These are phyloP conservation scores for Diadumene lineata DNA, from an alignment of 92 coral and sea anemone genomes.

Conservation along the genomic window DNA sequence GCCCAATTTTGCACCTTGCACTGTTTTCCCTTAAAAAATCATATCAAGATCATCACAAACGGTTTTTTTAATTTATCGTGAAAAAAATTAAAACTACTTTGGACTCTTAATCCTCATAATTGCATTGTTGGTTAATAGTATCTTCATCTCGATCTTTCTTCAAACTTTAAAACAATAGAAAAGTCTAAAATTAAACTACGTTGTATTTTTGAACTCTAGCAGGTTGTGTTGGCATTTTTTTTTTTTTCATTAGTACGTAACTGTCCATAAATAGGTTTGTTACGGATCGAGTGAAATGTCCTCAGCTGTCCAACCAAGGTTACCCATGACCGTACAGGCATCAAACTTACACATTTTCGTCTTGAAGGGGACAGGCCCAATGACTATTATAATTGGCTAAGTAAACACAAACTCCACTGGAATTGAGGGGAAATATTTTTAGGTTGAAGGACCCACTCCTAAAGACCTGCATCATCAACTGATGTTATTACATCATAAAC, in stretches of 20 bases:
- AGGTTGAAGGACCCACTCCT: neutral
- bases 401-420: conserved; percentile 15
- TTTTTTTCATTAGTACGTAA: neutral
- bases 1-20: neutral
- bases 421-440: conserved; percentile 1
- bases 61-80: neutral
- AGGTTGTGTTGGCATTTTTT: neutral
- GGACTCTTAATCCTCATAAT: neutral
- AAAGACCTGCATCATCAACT: conserved; percentile 2
- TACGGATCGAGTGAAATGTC: neutral
- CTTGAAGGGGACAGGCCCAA: conserved; percentile 7
- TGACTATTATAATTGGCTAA: conserved; percentile 7
- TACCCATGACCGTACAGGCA: neutral
- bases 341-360: conserved; percentile 6
- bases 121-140: neutral
- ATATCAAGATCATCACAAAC: neutral
- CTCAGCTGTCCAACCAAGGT: conserved; percentile 26
- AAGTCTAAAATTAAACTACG: neutral
- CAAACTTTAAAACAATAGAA: neutral
- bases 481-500: neutral
- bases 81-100: conserved; percentile 5
- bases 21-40: neutral
- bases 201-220: neutral
- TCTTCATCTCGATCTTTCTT: neutral
- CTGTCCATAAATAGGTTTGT: neutral